These are phyloP conservation scores for Cylindroiulus punctatus DNA, from an alignment of 2,888 invertebrate genomes.

Conservation along the genomic window DNA sequence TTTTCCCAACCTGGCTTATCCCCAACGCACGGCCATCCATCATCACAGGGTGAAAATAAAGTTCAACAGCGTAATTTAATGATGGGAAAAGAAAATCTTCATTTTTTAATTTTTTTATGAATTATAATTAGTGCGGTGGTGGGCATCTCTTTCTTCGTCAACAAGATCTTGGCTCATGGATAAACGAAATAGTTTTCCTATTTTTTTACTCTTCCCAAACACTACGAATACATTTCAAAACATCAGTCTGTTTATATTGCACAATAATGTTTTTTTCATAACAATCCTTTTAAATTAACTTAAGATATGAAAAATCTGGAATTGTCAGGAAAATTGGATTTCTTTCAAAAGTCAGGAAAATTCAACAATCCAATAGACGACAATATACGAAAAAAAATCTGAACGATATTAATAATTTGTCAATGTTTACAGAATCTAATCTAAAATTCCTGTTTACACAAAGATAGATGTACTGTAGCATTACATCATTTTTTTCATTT, in stretches of 20 bases:
- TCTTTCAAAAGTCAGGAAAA: too few species aligned
- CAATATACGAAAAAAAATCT: too few species aligned
- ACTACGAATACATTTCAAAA: background rate
- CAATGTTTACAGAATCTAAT: too few species aligned
- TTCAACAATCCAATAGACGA: too few species aligned
- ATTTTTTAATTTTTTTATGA: constrained; percentile 10
- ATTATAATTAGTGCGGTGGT: constrained; percentile 8
- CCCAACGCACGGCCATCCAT: background rate
- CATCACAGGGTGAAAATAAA: background rate
- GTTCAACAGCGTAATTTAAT: background rate
- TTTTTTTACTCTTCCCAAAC: background rate
- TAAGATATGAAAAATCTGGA: background rate
- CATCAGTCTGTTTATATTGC: background rate
- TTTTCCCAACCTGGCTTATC: constrained; percentile 14
- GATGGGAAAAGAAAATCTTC: background rate
- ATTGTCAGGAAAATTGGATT: too few species aligned
- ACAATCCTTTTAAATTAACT: too few species aligned
- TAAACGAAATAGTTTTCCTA: background rate
- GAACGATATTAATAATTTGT: too few species aligned
- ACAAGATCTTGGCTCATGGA: background rate
- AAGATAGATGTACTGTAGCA: too few species aligned
- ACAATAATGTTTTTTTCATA: background rate
- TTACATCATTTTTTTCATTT: too few species aligned
- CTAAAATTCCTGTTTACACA: too few species aligned
- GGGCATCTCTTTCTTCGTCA: background rate